A percentile compares a stretch with the other conserved stretches of the same genome.
Evolutionary conservation across 92 coral and sea anemone species (phyloP).

Genomic region (Parazoanthus atlanticus): DNA sequence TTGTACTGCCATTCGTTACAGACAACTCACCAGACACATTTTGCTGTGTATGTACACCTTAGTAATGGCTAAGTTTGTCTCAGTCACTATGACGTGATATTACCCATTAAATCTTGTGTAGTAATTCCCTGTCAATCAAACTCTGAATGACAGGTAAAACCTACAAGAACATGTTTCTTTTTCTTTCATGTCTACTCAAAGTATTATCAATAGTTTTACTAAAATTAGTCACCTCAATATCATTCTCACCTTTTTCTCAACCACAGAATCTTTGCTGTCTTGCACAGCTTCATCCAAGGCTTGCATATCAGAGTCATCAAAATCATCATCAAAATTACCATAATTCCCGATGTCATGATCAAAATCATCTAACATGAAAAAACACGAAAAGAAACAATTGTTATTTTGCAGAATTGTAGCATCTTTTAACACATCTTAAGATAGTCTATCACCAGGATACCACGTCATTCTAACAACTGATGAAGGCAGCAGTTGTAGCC

Average conservation of each 20-base stretch:
- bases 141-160: too few relatives aligned
- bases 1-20: background rate
- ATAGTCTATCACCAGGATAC: too few relatives aligned
- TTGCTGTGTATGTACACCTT: background rate
- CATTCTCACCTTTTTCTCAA: constrained; percentile 35
- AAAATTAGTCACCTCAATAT: background rate
- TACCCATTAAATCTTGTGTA: too few relatives aligned
- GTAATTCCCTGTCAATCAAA: too few relatives aligned
- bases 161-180: too few relatives aligned
- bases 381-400: background rate
- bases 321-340: constrained; percentile 22
- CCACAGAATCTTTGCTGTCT: constrained; percentile 2
- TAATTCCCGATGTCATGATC: constrained; percentile 3
- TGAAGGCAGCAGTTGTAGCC: too few relatives aligned
- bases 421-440: too few relatives aligned
- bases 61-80: too few relatives aligned
- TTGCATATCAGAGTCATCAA: constrained; percentile 43
- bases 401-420: background rate
- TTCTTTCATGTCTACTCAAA: background rate
- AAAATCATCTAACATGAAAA: background rate
- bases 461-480: too few relatives aligned
- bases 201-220: background rate
- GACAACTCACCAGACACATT: background rate
- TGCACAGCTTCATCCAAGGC: constrained; percentile 53
- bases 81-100: too few relatives aligned